These are phyloP conservation scores for Corvus cornix DNA, from an alignment of 2,113 vertebrate species.

Conservation along the genomic window DNA sequence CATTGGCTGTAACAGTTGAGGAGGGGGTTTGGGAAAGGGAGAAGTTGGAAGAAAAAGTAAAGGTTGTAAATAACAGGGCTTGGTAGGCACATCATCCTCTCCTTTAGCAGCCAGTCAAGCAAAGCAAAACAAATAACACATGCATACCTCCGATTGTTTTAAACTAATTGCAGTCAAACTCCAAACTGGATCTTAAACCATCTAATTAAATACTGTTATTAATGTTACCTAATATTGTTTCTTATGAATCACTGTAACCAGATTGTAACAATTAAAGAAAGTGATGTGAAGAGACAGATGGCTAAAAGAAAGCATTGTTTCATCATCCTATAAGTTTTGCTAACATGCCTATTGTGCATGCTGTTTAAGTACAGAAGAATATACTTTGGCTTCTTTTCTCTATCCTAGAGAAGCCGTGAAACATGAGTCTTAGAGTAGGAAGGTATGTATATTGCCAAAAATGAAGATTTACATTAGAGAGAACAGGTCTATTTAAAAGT, in stretches of 20 bases:
- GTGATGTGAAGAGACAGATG: conserved; percentile 9
- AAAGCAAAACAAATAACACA: conserved; percentile 24
- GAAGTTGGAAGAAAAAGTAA: conserved; percentile 1
- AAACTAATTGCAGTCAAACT: not conserved
- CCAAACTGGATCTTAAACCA: conserved; percentile 21
- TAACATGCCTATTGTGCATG: not conserved
- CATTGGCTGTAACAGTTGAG: conserved; percentile 40
- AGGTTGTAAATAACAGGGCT: conserved; percentile 3
- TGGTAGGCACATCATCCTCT: not conserved
- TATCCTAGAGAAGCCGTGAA: not conserved
- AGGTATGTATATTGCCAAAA: not conserved
- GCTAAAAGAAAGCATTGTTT: conserved; percentile 3
- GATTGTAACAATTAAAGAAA: conserved; percentile 9
- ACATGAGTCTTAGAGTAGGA: not conserved
- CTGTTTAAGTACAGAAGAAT: not conserved
- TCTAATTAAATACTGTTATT: conserved; percentile 3
- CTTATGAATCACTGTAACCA: not conserved
- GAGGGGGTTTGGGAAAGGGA: not conserved
- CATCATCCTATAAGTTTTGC: conserved; percentile 14
- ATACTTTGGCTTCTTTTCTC: not conserved
- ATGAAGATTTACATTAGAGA: not conserved
- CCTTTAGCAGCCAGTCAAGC: conserved; percentile 13
- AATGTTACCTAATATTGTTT: conserved; percentile 32
- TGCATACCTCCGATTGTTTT: not conserved
- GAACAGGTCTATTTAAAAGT: not conserved